Evolutionary conservation across 2,113 vertebrate genomes (phyloP).

Genomic region (Muntiacus muntjak): DNA sequence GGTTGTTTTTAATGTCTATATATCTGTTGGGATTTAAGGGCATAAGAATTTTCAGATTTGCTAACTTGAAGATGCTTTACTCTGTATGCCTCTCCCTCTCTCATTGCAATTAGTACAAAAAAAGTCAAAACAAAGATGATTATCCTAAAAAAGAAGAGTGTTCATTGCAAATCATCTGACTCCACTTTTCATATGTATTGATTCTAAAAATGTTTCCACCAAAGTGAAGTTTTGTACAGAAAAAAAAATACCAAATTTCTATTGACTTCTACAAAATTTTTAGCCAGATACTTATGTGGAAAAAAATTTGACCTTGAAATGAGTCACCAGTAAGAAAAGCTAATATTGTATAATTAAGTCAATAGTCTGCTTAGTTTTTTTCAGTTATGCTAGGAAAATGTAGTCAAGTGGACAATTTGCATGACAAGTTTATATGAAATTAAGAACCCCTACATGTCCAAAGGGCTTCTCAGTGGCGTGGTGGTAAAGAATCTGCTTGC

Average conservation of each 20-base stretch:
- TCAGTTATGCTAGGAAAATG: background rate
- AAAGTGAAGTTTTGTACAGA: background rate
- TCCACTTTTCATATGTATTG: background rate
- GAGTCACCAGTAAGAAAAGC: background rate
- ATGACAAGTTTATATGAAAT: background rate
- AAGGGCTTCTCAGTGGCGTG: background rate
- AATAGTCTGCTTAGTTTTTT: background rate
- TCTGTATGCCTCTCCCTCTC: background rate
- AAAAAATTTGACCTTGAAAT: background rate
- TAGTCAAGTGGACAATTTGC: background rate
- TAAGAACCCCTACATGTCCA: background rate
- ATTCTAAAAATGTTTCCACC: background rate
- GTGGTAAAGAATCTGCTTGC: background rate
- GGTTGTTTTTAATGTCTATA: background rate
- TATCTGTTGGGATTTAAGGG: background rate
- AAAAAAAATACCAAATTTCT: background rate
- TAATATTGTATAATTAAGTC: background rate
- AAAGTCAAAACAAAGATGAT: background rate
- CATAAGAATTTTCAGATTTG: background rate
- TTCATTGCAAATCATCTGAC: background rate
- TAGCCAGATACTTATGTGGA: background rate
- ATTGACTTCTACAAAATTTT: background rate
- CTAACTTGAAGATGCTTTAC: background rate
- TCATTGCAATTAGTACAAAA: background rate
- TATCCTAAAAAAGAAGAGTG: background rate